These are phyloP conservation scores for Isotomurus palustris DNA, from an alignment of 2,888 invertebrate species.

Conservation along the genomic window DNA sequence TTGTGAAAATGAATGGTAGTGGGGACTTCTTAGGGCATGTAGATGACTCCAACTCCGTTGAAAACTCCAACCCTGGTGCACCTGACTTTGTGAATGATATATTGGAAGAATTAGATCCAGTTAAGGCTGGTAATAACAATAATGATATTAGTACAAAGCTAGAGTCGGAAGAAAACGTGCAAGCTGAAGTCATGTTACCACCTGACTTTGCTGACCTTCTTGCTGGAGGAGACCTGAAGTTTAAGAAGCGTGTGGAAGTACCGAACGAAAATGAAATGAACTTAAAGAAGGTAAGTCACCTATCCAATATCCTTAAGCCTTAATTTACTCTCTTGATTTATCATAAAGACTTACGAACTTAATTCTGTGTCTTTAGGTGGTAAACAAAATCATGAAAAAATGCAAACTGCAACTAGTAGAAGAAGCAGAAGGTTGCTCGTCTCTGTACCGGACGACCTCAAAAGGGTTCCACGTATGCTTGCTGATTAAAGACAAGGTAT, in stretches of 20 bases:
- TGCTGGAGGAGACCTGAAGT: conserved; percentile 17
- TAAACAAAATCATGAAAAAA: conserved; percentile 16
- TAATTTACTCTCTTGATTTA: conserved; percentile 8
- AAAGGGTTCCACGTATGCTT: conserved; percentile 20
- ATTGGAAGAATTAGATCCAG: conserved; percentile 13
- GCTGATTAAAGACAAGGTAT: conserved; percentile 18
- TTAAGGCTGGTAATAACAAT: conserved; percentile 2
- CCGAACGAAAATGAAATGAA: conserved; percentile 8
- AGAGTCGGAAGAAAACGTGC: neutral
- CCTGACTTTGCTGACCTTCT: conserved; percentile 15
- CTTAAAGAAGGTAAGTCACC: conserved; percentile 11
- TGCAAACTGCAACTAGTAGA: conserved; percentile 18
- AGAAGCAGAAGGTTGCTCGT: conserved; percentile 13
- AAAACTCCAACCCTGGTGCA: conserved; percentile 14
- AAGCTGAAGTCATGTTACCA: too few species aligned
- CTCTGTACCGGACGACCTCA: conserved; percentile 16
- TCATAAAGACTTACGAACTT: neutral
- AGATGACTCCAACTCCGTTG: neutral
- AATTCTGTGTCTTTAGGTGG: too few species aligned
- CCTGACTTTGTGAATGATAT: conserved; percentile 20
- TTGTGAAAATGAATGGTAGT: neutral
- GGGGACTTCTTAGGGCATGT: neutral
- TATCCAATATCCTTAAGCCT: neutral
- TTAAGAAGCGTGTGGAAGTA: conserved; percentile 14
- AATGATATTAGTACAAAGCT: neutral